Conservation (phyloP, 2,888 invertebrate species). For the Imbricaverruca yamaguchii region DNA sequence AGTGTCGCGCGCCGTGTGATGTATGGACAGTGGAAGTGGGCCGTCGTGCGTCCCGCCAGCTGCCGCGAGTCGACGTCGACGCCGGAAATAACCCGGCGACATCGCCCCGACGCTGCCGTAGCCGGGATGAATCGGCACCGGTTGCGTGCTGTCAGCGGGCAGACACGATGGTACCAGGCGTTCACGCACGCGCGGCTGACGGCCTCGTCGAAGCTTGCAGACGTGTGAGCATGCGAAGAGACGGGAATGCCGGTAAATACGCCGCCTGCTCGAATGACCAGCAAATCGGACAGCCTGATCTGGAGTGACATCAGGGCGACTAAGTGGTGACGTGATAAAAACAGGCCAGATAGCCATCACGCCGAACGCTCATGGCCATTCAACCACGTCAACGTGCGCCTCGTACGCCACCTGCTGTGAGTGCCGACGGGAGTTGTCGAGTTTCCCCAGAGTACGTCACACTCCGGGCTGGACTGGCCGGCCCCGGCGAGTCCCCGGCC, state of each 20-base stretch:
- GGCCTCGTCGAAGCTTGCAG: not conserved
- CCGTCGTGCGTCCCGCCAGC: not conserved
- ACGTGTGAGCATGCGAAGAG: no score
- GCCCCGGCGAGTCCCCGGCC: not conserved
- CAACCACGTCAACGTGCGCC: no score
- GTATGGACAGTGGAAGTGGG: not conserved
- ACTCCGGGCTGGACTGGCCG: not conserved
- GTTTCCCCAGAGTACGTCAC: no score
- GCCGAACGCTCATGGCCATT: no score
- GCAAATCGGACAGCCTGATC: not conserved
- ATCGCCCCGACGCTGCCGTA: not conserved
- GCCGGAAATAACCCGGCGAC: not conserved
- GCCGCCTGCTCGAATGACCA: not conserved
- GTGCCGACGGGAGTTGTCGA: no score
- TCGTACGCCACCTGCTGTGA: no score
- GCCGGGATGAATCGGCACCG: not conserved
- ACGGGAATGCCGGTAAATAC: no score
- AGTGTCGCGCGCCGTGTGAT: slow-evolving; percentile 15
- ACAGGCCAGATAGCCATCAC: not conserved
- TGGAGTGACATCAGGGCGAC: not conserved
- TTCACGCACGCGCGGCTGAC: not conserved
- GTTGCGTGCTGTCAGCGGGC: not conserved
- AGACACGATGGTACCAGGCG: not conserved
- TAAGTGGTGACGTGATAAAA: not conserved
- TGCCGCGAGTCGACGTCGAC: not conserved